Base-by-base conservation (phyloP, 2,113 vertebrate species). In the Esox niger region DNA sequence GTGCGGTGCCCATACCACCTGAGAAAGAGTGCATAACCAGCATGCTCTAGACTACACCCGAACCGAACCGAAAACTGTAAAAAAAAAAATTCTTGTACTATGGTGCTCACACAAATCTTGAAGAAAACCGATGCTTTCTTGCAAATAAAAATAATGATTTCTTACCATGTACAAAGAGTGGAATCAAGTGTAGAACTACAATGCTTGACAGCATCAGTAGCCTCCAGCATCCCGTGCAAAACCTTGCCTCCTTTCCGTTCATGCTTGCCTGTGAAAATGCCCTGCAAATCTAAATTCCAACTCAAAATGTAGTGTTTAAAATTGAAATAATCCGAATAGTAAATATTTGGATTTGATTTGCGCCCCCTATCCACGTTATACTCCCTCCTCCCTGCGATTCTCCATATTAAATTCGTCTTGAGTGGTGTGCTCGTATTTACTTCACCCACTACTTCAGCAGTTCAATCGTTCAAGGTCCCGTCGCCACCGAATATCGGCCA, bases 131-230 rank as follows among this genome's bases (percentile, higher is more conserved):
- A 32, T 62, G 52, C 26, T 64, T 38, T 66, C 38, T 49, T 4
- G 46, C 62, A 11, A 57, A 9, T 21, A 32, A 26, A 30, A 32
- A 7, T 11, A 10, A n/a, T 60, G 17, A 32, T 62, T 60, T 68
- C 91, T 92, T 90, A 93, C 91, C 91, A 80, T 83, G 87, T 30
- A 87, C 89, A 21, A 70, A 25, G 77, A 77, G 67, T 52, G 90
- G 86, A 77, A 83, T 75, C 75, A 86, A 65, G 78, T 87, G 84
- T 80, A 91, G 81, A 30, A 63, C 75, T 85, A 89, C 69, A 73
- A 87, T 74, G 83, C 82, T 82, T 23, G 68, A 82, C 78, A 87
- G 81, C 84, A 89, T 84, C 84, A 72, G 56, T 59, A 82, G 69
- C 75, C 86, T 86, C 87, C 87, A 90, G 85, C 86, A 86, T 84